These are phyloP conservation scores for Tethya wilhelma DNA, from an alignment of 37 sponge, comb jelly and placozoan species.

Conservation along the genomic window DNA sequence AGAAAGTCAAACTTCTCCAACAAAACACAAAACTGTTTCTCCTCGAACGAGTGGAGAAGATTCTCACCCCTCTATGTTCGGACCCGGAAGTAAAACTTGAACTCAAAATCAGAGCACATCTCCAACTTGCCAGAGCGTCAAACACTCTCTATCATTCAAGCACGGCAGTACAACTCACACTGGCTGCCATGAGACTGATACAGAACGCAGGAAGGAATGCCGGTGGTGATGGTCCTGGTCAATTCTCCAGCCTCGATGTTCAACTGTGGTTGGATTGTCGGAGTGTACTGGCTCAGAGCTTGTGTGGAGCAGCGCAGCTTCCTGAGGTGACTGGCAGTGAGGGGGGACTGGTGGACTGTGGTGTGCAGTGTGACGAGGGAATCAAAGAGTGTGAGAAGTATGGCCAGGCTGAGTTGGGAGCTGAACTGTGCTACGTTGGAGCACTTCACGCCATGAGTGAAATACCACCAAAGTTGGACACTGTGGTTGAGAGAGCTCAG, in stretches of 20 bases:
- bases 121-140: constrained; percentile 8
- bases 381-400: constrained; percentile 21
- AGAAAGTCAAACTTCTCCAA: neutral
- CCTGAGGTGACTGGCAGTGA: constrained; percentile 3
- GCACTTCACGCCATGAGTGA: constrained; percentile 24
- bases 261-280: constrained; percentile 49
- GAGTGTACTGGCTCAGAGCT: constrained; percentile 10
- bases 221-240: neutral
- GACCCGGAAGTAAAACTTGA: neutral
- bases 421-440: constrained; percentile 7
- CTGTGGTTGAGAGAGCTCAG: constrained; percentile 4
- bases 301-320: neutral
- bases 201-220: constrained; percentile 10
- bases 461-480: constrained; percentile 9
- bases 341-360: neutral
- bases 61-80: neutral
- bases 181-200: constrained; percentile 33
- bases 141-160: neutral
- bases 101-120: neutral
- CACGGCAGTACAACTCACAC: constrained; percentile 8
- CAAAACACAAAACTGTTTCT: neutral
- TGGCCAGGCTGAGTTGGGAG: constrained; percentile 44
- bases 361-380: constrained; percentile 19
- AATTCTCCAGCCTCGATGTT: neutral
- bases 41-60: neutral